Conservation (phyloP, 2,888 invertebrate species). For the Apocheima hispidaria region DNA sequence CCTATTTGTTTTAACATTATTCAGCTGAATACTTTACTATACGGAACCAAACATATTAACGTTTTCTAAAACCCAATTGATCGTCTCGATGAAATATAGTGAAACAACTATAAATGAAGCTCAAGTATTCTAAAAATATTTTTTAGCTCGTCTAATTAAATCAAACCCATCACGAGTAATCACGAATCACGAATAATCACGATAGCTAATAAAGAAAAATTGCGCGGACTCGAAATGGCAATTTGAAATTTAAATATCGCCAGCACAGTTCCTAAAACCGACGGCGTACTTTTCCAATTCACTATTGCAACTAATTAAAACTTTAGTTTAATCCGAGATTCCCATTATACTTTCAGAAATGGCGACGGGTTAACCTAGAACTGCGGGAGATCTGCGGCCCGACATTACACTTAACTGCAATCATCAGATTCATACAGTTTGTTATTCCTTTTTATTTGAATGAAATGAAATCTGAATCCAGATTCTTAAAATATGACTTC, state of each 20-base stretch:
- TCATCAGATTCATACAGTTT: too few species aligned
- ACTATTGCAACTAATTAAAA: constrained; percentile 84
- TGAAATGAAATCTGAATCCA: too few species aligned
- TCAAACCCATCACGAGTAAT: constrained; percentile 10
- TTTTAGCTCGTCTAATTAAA: neutral
- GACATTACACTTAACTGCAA: constrained; percentile 10
- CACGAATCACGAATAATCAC: constrained; percentile 4
- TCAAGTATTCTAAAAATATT: neutral
- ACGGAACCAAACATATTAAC: too few species aligned
- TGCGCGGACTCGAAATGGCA: constrained; percentile 44
- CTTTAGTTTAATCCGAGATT: constrained; percentile 81
- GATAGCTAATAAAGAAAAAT: constrained; percentile 19
- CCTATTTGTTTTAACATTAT: too few species aligned
- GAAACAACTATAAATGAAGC: neutral
- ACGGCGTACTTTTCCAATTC: constrained; percentile 70
- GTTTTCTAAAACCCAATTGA: neutral
- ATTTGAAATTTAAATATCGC: constrained; percentile 69
- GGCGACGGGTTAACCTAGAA: constrained; percentile 68
- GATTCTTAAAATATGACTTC: too few species aligned
- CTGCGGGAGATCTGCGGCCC: constrained; percentile 51
- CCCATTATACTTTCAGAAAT: constrained; percentile 82
- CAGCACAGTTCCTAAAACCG: constrained; percentile 59
- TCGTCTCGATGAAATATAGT: neutral
- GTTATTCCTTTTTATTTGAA: too few species aligned
- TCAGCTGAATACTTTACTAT: too few species aligned